Evolutionary conservation across 2,113 vertebrate species (phyloP).

Genomic region (Clarias macrocephalus): DNA sequence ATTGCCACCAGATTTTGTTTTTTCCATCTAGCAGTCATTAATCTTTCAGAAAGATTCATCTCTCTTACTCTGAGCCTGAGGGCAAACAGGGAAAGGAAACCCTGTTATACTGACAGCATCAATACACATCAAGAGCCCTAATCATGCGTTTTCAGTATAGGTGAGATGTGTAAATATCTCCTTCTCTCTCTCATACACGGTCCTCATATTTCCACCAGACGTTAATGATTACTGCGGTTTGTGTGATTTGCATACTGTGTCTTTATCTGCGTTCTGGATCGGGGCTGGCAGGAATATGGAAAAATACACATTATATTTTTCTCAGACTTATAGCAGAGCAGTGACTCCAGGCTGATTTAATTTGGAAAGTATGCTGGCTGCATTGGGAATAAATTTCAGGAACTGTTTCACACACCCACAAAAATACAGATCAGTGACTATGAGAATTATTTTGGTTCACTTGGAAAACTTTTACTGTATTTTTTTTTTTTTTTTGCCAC

Average conservation of each 20-base stretch:
- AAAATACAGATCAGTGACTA: conserved; percentile 27
- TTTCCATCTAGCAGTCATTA: conserved; percentile 13
- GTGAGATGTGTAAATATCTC: not conserved
- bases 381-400: conserved; percentile 37
- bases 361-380: conserved; percentile 34
- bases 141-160: conserved; percentile 21
- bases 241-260: conserved; percentile 3
- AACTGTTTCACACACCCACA: conserved; percentile 13
- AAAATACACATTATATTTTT: conserved; percentile 7
- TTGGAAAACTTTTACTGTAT: conserved; percentile 1
- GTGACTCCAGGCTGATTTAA: conserved; percentile 33
- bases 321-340: conserved; percentile 30
- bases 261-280: not conserved
- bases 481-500: not conserved
- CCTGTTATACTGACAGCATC: conserved; percentile 26
- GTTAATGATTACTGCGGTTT: not conserved
- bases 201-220: not conserved
- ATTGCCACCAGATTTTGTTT: conserved; percentile 31
- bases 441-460: conserved; percentile 29
- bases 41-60: conserved; percentile 24
- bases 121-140: conserved; percentile 22
- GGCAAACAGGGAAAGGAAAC: not conserved
- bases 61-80: conserved; percentile 7
- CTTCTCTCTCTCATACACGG: not conserved
- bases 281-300: conserved; percentile 23